Percentiles rank a stretch among this genome's conserved stretches.
Conservation (phyloP, 2,888 invertebrate species). For the Mactromeris polynyma region DNA sequence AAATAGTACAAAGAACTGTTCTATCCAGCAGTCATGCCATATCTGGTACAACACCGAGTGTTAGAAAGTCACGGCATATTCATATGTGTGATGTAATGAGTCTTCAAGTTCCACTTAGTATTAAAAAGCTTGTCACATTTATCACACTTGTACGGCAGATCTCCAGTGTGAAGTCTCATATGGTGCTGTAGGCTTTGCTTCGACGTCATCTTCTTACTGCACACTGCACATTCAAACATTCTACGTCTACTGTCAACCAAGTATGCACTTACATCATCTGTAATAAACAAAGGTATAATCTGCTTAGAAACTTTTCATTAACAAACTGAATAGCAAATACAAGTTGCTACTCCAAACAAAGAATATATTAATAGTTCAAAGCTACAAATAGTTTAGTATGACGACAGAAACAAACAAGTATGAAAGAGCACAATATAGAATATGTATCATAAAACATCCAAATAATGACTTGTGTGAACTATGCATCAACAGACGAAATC, state of each 20-base stretch:
- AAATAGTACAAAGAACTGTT: too few relatives aligned
- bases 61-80: not conserved
- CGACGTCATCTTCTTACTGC: constrained; percentile 46
- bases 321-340: too few relatives aligned
- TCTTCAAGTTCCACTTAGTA: constrained; percentile 35
- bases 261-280: not conserved
- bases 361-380: too few relatives aligned
- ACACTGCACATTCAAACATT: constrained; percentile 30
- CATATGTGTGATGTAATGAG: constrained; percentile 29
- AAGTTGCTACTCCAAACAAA: too few relatives aligned
- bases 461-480: too few relatives aligned
- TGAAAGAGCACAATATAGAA: too few relatives aligned
- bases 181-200: constrained; percentile 48
- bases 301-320: too few relatives aligned
- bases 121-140: constrained; percentile 46
- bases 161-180: constrained; percentile 46
- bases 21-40: too few relatives aligned
- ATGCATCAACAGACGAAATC: too few relatives aligned
- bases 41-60: not conserved
- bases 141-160: constrained; percentile 42
- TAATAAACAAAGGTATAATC: not conserved
- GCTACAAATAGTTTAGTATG: too few relatives aligned
- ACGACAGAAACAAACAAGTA: too few relatives aligned
- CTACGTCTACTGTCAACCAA: not conserved
- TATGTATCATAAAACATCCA: too few relatives aligned